Evolutionary conservation across 1,140 invertebrate genomes (phyloP), one percentile per base, ranked within the genome.

Genomic region (Cydia splendana): DNA sequence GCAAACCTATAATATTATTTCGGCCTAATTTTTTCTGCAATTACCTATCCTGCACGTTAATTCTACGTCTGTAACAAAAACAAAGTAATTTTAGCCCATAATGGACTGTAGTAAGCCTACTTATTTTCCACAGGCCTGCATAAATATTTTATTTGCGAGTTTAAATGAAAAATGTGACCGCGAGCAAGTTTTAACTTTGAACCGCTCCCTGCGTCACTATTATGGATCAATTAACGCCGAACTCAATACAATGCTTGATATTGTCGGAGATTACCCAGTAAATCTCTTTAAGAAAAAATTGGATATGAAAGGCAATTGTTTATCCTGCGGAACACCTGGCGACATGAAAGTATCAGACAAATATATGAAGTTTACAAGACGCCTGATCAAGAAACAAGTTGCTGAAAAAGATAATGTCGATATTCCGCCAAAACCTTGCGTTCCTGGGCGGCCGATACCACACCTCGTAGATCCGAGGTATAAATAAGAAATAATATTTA

Each of bases 391-490:
- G 18, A 6, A 7, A 20, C 20, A 62, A 24, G n/a, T 10, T 20
- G 18, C n/a, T 62, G 18, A 24, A 10, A 24, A 24, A 7, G n/a
- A 20, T 20, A 7, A 62, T 18, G 57, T 24, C 3, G 57, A 62
- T 4, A 12, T 20, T 62, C 5, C 57, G 2, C 57, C 18, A 42
- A n/a, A 18, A 71, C 30, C 30, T 24, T 71, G 67, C 7, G 15
- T 38, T n/a, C 67, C 67, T 71, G 67, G 67, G 3, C 18, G 18
- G 3, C 67, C 67, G 7, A 38, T 71, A 71, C 30, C 34, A 18
- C 67, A 71, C 9, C 67, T 38, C 45, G 7, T 71, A 15, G 67
- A 71, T 38, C 38, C 67, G 2, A 71, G 67, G 67, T 71, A n/a
- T n/a, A 62, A 24, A 15, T 15, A 51, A 3, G 4, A 13, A 42